Base-by-base conservation (phyloP, 2,113 vertebrate genomes). In the Charadrius vociferus region DNA sequence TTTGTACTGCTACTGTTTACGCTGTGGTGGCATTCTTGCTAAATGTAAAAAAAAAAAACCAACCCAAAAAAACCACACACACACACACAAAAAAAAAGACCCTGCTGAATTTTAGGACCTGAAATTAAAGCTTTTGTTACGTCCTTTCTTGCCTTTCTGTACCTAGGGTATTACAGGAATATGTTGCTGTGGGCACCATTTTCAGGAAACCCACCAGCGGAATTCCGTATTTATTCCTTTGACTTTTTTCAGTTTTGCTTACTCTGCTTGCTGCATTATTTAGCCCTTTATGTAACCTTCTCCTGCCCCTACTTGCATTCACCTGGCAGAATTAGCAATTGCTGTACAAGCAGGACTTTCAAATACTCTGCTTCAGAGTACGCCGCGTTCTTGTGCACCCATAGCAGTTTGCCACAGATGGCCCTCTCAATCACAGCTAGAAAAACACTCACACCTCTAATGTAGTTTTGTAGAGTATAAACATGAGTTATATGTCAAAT, bases 351-450 rank as follows among this genome's bases (percentile, higher is more conserved):
- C 67, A 34, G 32, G 55, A 16, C 49, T 78, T 70, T 30, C 34
- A n/a, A 7, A 41, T 66, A 12, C 14, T 68, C 18, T 61, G 52
- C 86, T 39, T 56, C 39, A 11, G 20, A 62, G 19, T 10, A 26
- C 13, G 4, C 12, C 1, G 1, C 1, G 1, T 89, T 77, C 65
- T 37, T 2, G 0, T 43, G 26, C 56, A 32, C 22, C 12, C 14
- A 6, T 6, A 52, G 50, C 30, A n/a, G 29, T 79, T 84, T 49
- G 66, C 2, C 4, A 3, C 34, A 73, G 29, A 39, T 63, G 68
- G 26, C 16, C 34, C 36, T 59, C 52, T 52, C 66, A 36, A 2
- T 49, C 63, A 22, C 30, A 49, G 15, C 77, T 36, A 50, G n/a
- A 55, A 70, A 77, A 84, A 41, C 17, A 53, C 37, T 77, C 52